Evolutionary conservation across 1,140 invertebrate genomes (phyloP), one percentile per base, ranked within the genome.

Genomic region (Scaptomyza graminum): DNA sequence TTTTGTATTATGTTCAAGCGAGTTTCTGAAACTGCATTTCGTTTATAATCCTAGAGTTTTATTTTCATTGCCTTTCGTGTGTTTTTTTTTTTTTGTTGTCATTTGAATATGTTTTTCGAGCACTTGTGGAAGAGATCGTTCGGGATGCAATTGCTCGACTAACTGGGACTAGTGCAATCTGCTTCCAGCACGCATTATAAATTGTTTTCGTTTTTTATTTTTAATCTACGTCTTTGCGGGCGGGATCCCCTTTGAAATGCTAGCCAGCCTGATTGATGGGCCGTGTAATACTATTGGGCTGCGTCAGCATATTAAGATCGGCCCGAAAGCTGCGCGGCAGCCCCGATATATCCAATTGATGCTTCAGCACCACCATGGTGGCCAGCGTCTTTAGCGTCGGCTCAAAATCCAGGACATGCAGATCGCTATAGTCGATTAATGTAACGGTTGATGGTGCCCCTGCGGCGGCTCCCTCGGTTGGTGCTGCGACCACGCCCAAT

Each of bases 361-460:
- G 78, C 70, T 94, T 92, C 43, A 95, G 88, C 9, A 96, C 94
- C 61, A 92, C 91, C 46, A 95, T 87, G 31, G 95, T 94, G 77
- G 94, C 93, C 8, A 96, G 90, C 0, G 95, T 96, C 85, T 95
- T 96, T 12, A 97, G 92, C 6, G 93, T 94, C 15, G 96, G 95
- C 68, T 93, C 93, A 88, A 96, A 95, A 90, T 97, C 96, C 37
- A 97, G 90, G 39, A 96, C 93, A 91, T 95, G 94, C 59, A 96
- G 93, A 92, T 97, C 96, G 91, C 95, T 95, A 80, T 96, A 96
- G 83, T 97, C 96, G 62, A 95, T 94, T 6, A 96, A 82, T n/a
- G 82, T 43, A 0, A 37, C 51, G 0, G 49, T 56, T 2, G 59
- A 47, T 8, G 22, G 46, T 0, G 34, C 39, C 5, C 46, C 13